phyloP scores from a whole-genome alignment of 2,113 vertebrate species.

The Tenrec ecaudatus region DNA sequence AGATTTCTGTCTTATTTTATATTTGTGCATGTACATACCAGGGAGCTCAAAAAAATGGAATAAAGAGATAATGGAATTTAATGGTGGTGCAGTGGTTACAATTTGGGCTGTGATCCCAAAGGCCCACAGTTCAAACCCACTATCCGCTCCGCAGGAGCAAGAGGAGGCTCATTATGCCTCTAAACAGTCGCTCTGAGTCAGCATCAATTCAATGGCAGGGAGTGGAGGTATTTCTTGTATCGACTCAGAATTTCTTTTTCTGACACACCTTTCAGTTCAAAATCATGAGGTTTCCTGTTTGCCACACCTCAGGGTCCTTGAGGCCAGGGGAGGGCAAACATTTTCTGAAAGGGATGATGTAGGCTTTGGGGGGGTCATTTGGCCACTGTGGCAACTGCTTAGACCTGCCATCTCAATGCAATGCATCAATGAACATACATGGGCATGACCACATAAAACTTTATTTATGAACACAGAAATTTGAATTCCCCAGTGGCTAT shows the following conservation, averaged over 20 bases:
- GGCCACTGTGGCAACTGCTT: neutral
- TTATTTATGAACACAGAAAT: no score
- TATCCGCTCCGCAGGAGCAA: no score
- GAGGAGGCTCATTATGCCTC: no score
- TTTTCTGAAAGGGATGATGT: neutral
- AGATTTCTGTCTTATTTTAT: neutral
- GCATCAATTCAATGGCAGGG: neutral
- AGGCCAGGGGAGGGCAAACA: neutral
- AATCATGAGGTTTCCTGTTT: slow-evolving; percentile 2
- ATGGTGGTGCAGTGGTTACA: no score
- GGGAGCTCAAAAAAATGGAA: no score
- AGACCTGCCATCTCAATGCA: neutral
- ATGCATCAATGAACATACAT: neutral
- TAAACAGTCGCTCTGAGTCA: no score
- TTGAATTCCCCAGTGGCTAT: no score
- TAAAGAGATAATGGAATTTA: no score
- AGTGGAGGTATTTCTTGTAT: neutral
- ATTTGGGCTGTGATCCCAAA: no score
- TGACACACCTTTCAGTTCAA: slow-evolving; percentile 15
- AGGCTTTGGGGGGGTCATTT: neutral
- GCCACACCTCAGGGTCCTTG: neutral
- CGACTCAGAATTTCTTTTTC: neutral
- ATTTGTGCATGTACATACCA: no score
- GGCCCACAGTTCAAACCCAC: no score
- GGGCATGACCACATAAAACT: neutral